Evolutionary conservation across 2,113 vertebrate genomes (phyloP), one percentile per base, ranked within the genome.

Genomic region (Megalops atlanticus): DNA sequence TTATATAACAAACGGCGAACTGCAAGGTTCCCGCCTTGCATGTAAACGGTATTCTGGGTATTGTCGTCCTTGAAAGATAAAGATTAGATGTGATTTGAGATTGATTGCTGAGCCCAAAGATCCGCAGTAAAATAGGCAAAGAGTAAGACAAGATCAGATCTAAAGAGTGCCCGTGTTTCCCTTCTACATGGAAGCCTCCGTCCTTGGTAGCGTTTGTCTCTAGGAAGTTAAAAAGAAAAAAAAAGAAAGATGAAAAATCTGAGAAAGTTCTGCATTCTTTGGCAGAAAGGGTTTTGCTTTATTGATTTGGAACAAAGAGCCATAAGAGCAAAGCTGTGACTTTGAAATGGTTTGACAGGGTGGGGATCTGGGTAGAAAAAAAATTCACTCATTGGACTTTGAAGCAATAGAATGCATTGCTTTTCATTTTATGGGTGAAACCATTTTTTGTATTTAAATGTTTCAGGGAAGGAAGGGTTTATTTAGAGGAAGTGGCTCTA

Each of bases 41-140:
- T 36, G 43, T 77, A 31, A 54, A 31, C 33, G 7, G 43, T 77
- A 38, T 77, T 14, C 21, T 54, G 41, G 41, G 58, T 54, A 16
- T 49, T 77, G 45, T 6, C 21, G 35, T 11, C 16, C 43, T 5
- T 33, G 38, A 76, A 35, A 39, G 70, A 10, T 36, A 27, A 41
- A 76, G 40, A 36, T 31, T 10, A n/a, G 24, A 11, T 31, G 27
- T 64, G 58, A 8, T 27, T 64, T 64, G 58, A n/a, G 31, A 31
- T 21, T 8, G 38, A 64, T 68, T 78, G 35, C 77, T 68, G n/a
- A 78, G 14, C 35, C 77, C 49, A 43, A 74, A 43, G 72, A 43
- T 21, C 72, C 18, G n/a, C 21, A 74, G 72, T n/a, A 40, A 74
- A 11, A 43, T 43, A 21, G 27, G n/a, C 24, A 24, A 64, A 43